Evolutionary conservation across 2,888 invertebrate genomes (phyloP), one percentile per base, ranked within the genome.

Genomic region (Himalopsyche japonica): DNA sequence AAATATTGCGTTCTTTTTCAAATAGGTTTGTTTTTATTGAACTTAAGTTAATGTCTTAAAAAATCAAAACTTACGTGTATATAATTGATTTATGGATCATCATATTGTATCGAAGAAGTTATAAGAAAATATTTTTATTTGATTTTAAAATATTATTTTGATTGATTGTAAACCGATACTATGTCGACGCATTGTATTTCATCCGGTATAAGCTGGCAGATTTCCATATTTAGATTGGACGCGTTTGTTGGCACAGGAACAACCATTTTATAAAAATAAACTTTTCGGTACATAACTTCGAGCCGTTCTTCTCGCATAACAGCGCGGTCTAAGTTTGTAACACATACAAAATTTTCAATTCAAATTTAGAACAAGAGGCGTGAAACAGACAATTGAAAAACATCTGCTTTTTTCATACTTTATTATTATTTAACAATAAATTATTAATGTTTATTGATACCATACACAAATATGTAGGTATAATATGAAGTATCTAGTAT

Each of bases 221-320:
- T 86, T 27, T 85, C 86, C 86, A 86, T 86, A 84, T 86, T 84
- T 78, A 86, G 86, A 83, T 84, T 47, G 84, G 81, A n/a, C 30
- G 81, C 76, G 32, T 85, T 85, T 84, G 84, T 86, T 86, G 86
- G 86, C 86, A 86, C 27, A 57, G 43, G 70, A 79, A 48, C 76
- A 77, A 47, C 81, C 79, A 85, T 85, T 81, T 57, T 57, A 83
- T 76, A 27, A 80, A 86, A 86, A 86, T 86, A 57, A 57, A 57
- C 57, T 57, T 57, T 57, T 57, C 57, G 57, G 1, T 57, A 57
- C 20, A 57, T 57, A 20, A 57, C 57, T 57, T 57, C 57, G 20
- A 57, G 24, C 20, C 20, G 57, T 57, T 57, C 57, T 20, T 20
- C 57, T 57, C 57, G 6, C 20, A 57, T 57, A 57, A 57, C 57